A percentile compares a stretch with the other conserved stretches of the same genome.
phyloP scores from a whole-genome alignment of 2,888 invertebrate species.

The Tyria jacobaeae region DNA sequence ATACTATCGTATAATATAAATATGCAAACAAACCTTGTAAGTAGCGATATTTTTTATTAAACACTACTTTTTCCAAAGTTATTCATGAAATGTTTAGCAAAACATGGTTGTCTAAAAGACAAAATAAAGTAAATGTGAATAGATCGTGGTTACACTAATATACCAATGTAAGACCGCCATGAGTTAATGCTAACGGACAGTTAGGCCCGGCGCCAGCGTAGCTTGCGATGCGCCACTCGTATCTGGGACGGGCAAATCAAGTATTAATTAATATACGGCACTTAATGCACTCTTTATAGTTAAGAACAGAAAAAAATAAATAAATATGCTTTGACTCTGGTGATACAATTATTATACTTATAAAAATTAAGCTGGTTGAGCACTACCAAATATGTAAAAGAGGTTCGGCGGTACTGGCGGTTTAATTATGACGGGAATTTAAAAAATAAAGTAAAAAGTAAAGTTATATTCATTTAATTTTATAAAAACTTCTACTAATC shows the following conservation, averaged over 20 bases:
- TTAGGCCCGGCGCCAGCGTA: slow-evolving; percentile 80
- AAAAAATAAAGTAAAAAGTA: too few relatives aligned
- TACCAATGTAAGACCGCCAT: slow-evolving; percentile 60
- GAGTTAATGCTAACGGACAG: slow-evolving; percentile 79
- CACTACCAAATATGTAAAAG: neutral
- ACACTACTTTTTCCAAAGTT: neutral
- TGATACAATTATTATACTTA: slow-evolving; percentile 6
- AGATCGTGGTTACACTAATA: slow-evolving; percentile 42
- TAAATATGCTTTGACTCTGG: slow-evolving; percentile 34
- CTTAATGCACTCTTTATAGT: slow-evolving; percentile 70
- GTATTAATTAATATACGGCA: slow-evolving; percentile 79
- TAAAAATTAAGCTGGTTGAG: neutral
- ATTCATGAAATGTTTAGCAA: slow-evolving; percentile 23
- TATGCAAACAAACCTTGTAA: neutral
- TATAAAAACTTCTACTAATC: too few relatives aligned
- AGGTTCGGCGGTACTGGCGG: too few relatives aligned
- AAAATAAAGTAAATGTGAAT: slow-evolving; percentile 42
- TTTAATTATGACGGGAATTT: too few relatives aligned
- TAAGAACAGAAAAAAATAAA: slow-evolving; percentile 37
- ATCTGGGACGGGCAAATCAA: slow-evolving; percentile 81
- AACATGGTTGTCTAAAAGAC: slow-evolving; percentile 34
- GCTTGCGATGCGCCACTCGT: slow-evolving; percentile 81
- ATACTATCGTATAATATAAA: slow-evolving; percentile 1
- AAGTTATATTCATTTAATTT: too few relatives aligned
- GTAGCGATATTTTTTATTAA: neutral